Evolutionary conservation across 2,797 vertebrate genomes (phyloP).

Genomic region (Lophius americanus): DNA sequence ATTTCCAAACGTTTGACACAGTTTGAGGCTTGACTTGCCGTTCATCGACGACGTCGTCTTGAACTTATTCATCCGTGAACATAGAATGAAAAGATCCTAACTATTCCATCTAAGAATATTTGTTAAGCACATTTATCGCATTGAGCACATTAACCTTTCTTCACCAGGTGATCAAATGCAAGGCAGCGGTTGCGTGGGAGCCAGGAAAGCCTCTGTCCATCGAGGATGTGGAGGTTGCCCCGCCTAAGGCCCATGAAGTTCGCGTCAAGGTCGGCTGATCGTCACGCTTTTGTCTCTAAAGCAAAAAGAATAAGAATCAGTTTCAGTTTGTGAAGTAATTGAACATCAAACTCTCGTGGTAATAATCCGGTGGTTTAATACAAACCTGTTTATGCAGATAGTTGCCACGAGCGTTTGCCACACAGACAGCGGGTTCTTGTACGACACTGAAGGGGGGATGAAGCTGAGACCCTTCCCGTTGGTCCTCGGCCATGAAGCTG

Average conservation of each 20-base stretch:
- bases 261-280: constrained; percentile 87
- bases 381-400: constrained; percentile 73
- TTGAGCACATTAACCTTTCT: too few relatives aligned
- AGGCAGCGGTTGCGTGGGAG: constrained; percentile 92
- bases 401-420: constrained; percentile 89
- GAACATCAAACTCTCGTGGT: too few relatives aligned
- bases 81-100: too few relatives aligned
- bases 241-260: constrained; percentile 92
- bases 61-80: too few relatives aligned
- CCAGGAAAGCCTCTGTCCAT: constrained; percentile 85
- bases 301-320: too few relatives aligned
- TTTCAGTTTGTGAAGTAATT: too few relatives aligned
- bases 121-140: too few relatives aligned
- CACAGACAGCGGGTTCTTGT: constrained; percentile 80
- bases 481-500: constrained; percentile 92
- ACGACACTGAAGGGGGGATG: constrained; percentile 10
- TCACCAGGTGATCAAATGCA: constrained; percentile 89
- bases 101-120: too few relatives aligned
- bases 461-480: constrained; percentile 84
- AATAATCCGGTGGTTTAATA: too few relatives aligned
- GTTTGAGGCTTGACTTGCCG: too few relatives aligned
- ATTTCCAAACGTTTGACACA: too few relatives aligned
- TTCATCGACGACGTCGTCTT: too few relatives aligned
- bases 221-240: constrained; percentile 90
- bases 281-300: neutral